Conservation (phyloP, 2,113 vertebrate species). For the Anthoscopus minutus region DNA sequence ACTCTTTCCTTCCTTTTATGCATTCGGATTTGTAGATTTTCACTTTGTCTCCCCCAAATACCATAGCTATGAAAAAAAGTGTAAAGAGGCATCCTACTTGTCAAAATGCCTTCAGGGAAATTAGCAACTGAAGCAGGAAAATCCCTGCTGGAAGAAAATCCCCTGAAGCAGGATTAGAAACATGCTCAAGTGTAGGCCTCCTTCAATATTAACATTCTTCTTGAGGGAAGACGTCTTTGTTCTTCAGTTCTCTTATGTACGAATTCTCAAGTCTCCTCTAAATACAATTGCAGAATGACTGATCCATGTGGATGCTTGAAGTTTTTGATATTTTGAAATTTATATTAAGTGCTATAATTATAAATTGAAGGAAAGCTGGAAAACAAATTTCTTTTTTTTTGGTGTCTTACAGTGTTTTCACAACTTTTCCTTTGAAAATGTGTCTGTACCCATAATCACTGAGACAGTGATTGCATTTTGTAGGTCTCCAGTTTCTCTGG, state of each 20-base stretch:
- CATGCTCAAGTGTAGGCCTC: background rate
- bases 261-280: background rate
- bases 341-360: background rate
- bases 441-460: background rate
- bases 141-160: slow-evolving; percentile 28
- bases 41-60: background rate
- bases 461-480: background rate
- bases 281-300: background rate
- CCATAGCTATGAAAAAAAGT: background rate
- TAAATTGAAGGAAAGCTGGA: background rate
- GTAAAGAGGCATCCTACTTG: background rate
- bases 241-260: background rate
- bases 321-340: background rate
- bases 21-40: background rate
- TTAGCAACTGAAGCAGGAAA: slow-evolving; percentile 25
- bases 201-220: slow-evolving; percentile 27
- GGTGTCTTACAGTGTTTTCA: background rate
- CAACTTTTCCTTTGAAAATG: background rate
- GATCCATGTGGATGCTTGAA: background rate
- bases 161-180: background rate
- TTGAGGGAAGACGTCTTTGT: slow-evolving; percentile 2
- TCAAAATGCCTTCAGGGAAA: background rate
- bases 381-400: accelerated
- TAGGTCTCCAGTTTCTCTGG: background rate
- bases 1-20: background rate